A percentile compares a stretch with the other conserved stretches of the same genome.
Evolutionary conservation across 2,113 vertebrate species (phyloP).

Genomic region (Salvator merianae): DNA sequence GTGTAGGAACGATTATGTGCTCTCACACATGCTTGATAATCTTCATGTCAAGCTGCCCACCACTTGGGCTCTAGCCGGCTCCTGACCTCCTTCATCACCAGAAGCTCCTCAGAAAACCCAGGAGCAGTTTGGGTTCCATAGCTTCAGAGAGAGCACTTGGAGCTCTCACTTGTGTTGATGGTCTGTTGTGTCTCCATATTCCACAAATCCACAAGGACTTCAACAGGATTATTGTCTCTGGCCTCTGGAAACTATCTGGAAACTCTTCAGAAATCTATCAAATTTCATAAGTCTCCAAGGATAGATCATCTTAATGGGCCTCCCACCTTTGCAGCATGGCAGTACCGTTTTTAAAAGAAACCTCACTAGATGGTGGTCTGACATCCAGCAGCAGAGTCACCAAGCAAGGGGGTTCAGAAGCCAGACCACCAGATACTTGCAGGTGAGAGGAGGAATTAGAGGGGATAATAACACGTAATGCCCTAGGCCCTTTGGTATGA

Average conservation of each 20-base stretch:
- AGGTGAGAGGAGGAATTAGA: too few relatives aligned
- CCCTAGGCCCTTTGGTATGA: too few relatives aligned
- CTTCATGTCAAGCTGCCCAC: neutral
- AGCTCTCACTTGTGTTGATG: neutral
- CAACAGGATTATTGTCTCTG: neutral
- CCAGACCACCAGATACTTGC: too few relatives aligned
- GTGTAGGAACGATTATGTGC: neutral
- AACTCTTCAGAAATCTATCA: neutral
- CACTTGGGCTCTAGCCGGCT: neutral
- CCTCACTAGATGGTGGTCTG: too few relatives aligned
- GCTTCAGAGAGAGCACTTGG: neutral
- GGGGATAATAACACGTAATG: too few relatives aligned
- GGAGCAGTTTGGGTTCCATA: neutral
- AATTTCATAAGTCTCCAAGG: neutral
- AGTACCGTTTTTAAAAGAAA: too few relatives aligned
- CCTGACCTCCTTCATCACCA: neutral
- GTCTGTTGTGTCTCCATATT: neutral
- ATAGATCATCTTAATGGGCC: neutral
- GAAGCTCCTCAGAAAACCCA: neutral
- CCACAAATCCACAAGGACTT: neutral
- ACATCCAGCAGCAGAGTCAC: too few relatives aligned
- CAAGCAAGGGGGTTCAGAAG: too few relatives aligned
- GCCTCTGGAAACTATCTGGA: neutral
- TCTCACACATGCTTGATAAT: neutral
- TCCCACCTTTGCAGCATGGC: neutral